Conservation (phyloP, 2,113 vertebrate genomes). For the Catagonus wagneri region DNA sequence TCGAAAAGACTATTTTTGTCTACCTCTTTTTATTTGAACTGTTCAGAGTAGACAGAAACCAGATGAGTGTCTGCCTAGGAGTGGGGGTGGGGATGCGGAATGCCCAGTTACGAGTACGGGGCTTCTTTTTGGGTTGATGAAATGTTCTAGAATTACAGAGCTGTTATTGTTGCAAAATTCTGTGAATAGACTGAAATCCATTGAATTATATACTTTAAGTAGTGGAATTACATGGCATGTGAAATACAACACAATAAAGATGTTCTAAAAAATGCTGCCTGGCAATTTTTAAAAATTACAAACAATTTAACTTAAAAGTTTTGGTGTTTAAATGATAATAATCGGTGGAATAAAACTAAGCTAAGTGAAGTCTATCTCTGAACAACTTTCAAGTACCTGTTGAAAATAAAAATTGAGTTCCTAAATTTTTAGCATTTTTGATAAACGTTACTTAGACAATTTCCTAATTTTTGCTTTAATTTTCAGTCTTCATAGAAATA, state of each 20-base stretch:
- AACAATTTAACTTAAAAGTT: background rate
- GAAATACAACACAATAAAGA: background rate
- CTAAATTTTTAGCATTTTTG: background rate
- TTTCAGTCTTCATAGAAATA: background rate
- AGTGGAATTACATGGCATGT: background rate
- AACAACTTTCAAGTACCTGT: background rate
- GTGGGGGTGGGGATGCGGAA: fast-evolving
- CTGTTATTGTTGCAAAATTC: background rate
- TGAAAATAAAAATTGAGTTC: slow-evolving; percentile 31
- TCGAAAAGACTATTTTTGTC: background rate
- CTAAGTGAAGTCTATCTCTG: background rate
- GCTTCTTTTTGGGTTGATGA: background rate
- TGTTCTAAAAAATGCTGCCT: background rate
- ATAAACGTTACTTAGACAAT: background rate
- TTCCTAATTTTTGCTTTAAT: background rate
- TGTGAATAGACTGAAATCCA: background rate
- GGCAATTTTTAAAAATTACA: background rate
- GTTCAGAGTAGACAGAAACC: background rate
- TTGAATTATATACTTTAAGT: background rate
- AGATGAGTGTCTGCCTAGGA: background rate
- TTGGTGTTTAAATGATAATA: background rate
- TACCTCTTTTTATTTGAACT: background rate
- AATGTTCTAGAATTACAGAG: background rate
- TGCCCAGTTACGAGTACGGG: too few species aligned
- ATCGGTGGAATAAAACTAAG: background rate